Conservation (phyloP, 2,797 vertebrate species). For the Sciaenops ocellatus region DNA sequence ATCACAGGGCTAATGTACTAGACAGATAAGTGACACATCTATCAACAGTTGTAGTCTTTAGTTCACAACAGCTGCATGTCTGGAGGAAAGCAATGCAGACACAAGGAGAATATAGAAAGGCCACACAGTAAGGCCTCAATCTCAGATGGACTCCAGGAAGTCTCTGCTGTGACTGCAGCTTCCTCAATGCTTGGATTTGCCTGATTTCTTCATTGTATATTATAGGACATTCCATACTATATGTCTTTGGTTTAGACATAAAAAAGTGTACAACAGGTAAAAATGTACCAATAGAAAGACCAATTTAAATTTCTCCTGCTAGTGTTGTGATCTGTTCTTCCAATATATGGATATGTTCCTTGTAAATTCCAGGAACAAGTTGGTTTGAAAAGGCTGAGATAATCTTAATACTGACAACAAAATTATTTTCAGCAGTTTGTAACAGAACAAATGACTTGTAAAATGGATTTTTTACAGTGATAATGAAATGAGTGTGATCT, state of each 20-base stretch:
- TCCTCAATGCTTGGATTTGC: neutral
- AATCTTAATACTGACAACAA: neutral
- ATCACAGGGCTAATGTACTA: too few species aligned
- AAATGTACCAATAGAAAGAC: neutral
- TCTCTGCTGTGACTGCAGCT: too few species aligned
- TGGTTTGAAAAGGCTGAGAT: neutral
- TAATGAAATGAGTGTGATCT: slow-evolving; percentile 28
- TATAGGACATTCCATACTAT: too few species aligned
- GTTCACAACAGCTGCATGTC: too few species aligned
- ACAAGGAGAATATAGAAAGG: too few species aligned
- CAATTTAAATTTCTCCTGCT: neutral
- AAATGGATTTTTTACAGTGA: slow-evolving; percentile 2
- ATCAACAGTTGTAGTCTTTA: too few species aligned
- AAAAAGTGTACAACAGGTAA: neutral
- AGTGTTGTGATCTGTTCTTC: neutral
- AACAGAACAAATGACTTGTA: slow-evolving; percentile 17
- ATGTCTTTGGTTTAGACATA: too few species aligned
- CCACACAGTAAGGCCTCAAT: too few species aligned
- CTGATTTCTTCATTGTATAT: neutral
- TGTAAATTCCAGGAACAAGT: neutral
- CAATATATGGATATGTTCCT: neutral
- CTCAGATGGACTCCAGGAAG: too few species aligned
- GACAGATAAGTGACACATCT: too few species aligned
- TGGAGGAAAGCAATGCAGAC: too few species aligned
- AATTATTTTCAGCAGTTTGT: neutral